Evolutionary conservation across 2,888 invertebrate species (phyloP), one percentile per base, ranked within the genome.

Genomic region (Alloplasta piceator): DNA sequence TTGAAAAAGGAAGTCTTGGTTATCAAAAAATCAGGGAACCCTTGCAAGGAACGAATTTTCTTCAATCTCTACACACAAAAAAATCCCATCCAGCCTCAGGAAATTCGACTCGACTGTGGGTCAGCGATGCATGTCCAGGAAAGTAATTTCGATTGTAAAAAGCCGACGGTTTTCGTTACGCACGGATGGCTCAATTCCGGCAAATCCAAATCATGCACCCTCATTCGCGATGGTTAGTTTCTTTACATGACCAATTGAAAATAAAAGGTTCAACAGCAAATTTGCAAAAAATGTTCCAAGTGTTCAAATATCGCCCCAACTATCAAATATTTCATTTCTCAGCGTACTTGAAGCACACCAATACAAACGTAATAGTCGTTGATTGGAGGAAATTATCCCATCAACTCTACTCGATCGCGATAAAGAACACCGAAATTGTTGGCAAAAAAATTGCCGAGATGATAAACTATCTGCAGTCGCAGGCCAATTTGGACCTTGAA

Each of bases 301-400:
- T 36, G 6, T 63, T 10, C 12, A 5, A n/a, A 4, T 14, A 14
- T 46, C 6, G 0, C 3, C 6, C 4, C 2, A 6, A 12, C 9
- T 4, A 66, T 46, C 46, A 9, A 41, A 4, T 9, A 16, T 38
- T 43, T 16, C 48, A 48, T 63, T 12, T 50, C 10, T 6, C 78
- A 91, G 91, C 88, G 10, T 90, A 85, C 43, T 60, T 90, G 38
- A 9, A 72, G 16, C 43, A 83, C 0, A 85, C 74, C 0, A 85
- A 89, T 61, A 88, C 84, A 79, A 91, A 91, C 63, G 83, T 90
- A 4, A 88, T 91, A 41, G 81, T 89, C 4, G 80, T 90, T n/a
- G 90, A 91, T 63, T 91, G 90, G 90, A 82, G 86, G n/a, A 73
- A 43, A 4, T 84, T 87, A 9, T 48, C 87, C 0, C 10, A 50